Evolutionary conservation across 2,113 vertebrate genomes (phyloP), one percentile per base, ranked within the genome.

Genomic region (Mionectes macconnelli): DNA sequence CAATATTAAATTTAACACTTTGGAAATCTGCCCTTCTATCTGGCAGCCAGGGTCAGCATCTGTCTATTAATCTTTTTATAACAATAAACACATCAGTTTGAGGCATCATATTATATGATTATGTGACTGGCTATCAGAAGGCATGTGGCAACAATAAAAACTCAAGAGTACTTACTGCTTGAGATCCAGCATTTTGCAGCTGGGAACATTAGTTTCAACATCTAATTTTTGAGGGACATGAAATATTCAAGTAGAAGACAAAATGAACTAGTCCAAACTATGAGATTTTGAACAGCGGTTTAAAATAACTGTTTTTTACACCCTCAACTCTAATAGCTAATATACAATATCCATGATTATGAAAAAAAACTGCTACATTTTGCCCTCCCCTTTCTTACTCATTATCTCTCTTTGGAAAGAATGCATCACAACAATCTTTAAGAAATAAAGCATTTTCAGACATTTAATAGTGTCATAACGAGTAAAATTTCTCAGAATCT

Each of bases 101-200:
- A 69, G 33, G 55, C 30, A 93, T 69, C 52, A 14, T 68, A 79
- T 94, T 70, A 60, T 73, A 84, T 77, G 73, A 91, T 79, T 77
- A 62, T 47, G 66, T 40, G 42, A 83, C 81, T 79, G 40, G 47
- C 40, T 89, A 89, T 83, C 78, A 82, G 84, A 90, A 95, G 59
- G 84, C 90, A 91, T 77, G 55, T 80, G 47, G 42, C 50, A 93
- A 90, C 68, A 84, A 88, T 70, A 95, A 95, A 95, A 95, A 67
- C 62, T 53, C 72, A 24, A 18, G 35, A 74, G 33, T 92, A 62
- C 88, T 96, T 91, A 95, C 82, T 93, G 72, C 82, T 66, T 85
- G 42, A 83, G 66, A 93, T 80, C 42, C 72, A 85, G 55, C 53
- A 86, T 59, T 91, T 90, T 59, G 59, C 63, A 81, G 40, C 56